A percentile compares a stretch with the other conserved stretches of the same genome.
phyloP scores from a whole-genome alignment of 2,113 vertebrate species.

The Gallinago undulata region DNA sequence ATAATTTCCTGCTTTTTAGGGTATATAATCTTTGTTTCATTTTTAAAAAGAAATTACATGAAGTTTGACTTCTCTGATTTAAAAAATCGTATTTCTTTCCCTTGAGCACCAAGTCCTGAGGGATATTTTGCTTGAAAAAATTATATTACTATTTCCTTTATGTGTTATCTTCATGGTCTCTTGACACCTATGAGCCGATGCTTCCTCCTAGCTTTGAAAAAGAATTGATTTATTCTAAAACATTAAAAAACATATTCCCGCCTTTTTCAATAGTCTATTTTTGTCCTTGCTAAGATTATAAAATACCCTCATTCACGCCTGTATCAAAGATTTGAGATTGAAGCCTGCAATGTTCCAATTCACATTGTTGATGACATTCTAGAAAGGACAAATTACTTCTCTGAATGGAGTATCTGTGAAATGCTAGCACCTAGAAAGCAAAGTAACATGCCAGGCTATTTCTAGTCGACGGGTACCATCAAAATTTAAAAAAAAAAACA shows the following conservation, averaged over 20 bases:
- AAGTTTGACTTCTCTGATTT: background rate
- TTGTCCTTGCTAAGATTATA: background rate
- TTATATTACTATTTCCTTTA: background rate
- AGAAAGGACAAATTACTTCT: background rate
- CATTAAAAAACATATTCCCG: background rate
- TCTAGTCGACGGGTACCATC: background rate
- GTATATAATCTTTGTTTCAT: background rate
- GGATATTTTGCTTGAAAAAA: background rate
- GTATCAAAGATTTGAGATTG: background rate
- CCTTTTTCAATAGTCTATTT: background rate
- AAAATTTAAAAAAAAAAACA: background rate
- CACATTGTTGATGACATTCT: background rate
- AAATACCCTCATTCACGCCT: background rate
- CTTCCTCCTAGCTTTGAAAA: background rate
- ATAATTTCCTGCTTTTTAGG: background rate
- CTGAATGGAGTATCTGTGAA: background rate
- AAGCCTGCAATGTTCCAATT: background rate
- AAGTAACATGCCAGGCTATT: background rate
- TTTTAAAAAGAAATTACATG: background rate
- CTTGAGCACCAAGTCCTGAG: background rate
- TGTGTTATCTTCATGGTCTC: background rate
- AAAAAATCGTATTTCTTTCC: background rate
- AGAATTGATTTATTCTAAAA: background rate
- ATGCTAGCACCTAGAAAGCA: background rate
- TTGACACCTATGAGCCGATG: background rate